Conservation (phyloP, 2,888 invertebrate genomes). For the Brachypalpus laphriformis region DNA sequence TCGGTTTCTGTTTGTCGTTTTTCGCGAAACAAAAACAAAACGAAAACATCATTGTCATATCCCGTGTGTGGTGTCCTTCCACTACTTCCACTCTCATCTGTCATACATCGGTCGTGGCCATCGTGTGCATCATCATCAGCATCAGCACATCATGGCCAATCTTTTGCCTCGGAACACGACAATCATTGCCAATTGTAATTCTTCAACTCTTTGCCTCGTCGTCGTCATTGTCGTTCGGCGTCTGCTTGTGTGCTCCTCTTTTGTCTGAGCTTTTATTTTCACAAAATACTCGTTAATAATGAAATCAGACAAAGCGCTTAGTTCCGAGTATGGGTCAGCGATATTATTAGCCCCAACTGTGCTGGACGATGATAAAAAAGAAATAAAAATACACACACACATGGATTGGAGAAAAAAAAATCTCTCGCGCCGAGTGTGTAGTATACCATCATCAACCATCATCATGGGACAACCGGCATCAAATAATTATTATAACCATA, state of each 20-base stretch:
- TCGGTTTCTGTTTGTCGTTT: conserved; percentile 2
- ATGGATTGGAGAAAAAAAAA: background rate
- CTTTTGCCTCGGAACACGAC: conserved; percentile 56
- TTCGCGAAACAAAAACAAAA: conserved; percentile 21
- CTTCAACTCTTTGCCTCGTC: conserved; percentile 28
- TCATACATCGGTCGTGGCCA: conserved; percentile 62
- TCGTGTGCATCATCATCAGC: conserved; percentile 63
- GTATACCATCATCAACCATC: conserved; percentile 37
- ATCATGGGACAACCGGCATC: conserved; percentile 62
- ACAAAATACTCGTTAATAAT: conserved; percentile 44
- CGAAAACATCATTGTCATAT: conserved; percentile 54
- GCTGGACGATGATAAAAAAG: conserved; percentile 11
- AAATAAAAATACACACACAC: background rate
- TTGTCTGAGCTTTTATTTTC: conserved; percentile 68
- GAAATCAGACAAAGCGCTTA: conserved; percentile 65
- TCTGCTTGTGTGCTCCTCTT: conserved; percentile 41
- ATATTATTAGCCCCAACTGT: conserved; percentile 63
- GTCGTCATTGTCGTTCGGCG: background rate
- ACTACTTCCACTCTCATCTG: conserved; percentile 48
- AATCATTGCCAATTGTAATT: conserved; percentile 68
- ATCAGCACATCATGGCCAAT: conserved; percentile 56
- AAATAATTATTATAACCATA: conserved; percentile 73
- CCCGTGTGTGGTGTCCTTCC: conserved; percentile 34
- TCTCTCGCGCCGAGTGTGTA: background rate
- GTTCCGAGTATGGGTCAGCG: conserved; percentile 60